These are phyloP conservation scores for Eremophila alpestris DNA, from an alignment of 2,797 vertebrate genomes.

Conservation along the genomic window DNA sequence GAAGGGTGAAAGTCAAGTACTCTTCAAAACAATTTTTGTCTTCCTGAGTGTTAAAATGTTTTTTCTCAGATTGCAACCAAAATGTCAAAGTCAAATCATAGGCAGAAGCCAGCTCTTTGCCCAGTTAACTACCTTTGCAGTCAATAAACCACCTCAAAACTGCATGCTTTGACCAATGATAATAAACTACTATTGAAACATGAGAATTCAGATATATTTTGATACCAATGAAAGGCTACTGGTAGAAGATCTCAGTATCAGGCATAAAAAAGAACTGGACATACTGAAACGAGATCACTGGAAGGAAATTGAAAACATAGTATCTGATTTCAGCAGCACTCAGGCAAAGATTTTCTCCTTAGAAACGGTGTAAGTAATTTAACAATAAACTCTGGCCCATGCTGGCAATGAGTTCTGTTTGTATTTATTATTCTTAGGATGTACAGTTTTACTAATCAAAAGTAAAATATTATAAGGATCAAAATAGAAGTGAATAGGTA, in stretches of 20 bases:
- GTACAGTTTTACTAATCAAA: background rate
- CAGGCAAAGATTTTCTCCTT: constrained; percentile 86
- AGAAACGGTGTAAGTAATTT: constrained; percentile 83
- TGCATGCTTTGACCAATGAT: background rate
- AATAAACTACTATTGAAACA: background rate
- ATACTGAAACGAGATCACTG: constrained; percentile 80
- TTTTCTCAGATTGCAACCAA: background rate
- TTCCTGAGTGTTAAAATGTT: background rate
- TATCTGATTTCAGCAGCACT: constrained; percentile 86
- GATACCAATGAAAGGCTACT: constrained; percentile 48
- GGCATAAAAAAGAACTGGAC: constrained; percentile 79
- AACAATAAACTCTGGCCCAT: background rate
- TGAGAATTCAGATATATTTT: constrained; percentile 20
- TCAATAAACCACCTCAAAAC: background rate
- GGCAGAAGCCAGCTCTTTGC: background rate
- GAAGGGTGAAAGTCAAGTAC: background rate
- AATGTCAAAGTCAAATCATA: background rate
- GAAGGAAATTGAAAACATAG: constrained; percentile 84
- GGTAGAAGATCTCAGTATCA: constrained; percentile 72
- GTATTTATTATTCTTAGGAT: background rate
- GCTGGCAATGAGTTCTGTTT: background rate
- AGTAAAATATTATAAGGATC: background rate
- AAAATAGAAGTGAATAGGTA: background rate
- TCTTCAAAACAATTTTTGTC: background rate
- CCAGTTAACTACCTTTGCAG: background rate